Conservation (phyloP, 1,140 invertebrate genomes). For the Drosophila novamexicana region DNA sequence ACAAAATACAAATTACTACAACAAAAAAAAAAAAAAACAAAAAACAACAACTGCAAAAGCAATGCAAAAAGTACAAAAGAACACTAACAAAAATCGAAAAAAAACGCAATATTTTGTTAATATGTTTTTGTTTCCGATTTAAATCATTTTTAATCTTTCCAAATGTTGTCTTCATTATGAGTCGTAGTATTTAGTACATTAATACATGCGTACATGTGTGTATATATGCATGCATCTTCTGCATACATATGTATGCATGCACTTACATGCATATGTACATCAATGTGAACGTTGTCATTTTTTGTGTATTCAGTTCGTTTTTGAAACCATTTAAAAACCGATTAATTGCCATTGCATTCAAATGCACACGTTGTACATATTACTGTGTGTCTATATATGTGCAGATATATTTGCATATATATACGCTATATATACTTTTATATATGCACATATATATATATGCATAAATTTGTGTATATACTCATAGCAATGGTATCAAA, state of each 20-base stretch:
- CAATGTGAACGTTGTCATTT: constrained; percentile 3
- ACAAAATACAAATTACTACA: constrained; percentile 86
- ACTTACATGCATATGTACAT: constrained; percentile 11
- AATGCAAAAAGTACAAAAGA: constrained; percentile 51
- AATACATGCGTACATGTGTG: constrained; percentile 4
- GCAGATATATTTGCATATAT: background rate
- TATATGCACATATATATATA: background rate
- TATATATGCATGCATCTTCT: background rate
- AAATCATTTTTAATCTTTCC: constrained; percentile 56
- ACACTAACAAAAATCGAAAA: constrained; percentile 66
- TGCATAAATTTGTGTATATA: background rate
- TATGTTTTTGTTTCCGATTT: constrained; percentile 60
- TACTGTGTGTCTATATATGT: background rate
- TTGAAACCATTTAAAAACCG: constrained; percentile 9
- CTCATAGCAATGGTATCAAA: background rate
- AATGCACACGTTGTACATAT: constrained; percentile 16
- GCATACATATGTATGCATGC: background rate
- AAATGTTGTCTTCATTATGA: constrained; percentile 40
- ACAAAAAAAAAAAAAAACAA: constrained; percentile 43
- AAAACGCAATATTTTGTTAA: constrained; percentile 65
- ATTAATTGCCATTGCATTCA: constrained; percentile 12
- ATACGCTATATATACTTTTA: background rate
- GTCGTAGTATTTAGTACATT: constrained; percentile 56
- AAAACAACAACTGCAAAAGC: constrained; percentile 51
- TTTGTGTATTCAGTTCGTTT: constrained; percentile 5